These are phyloP conservation scores for Peromyscus eremicus DNA, from an alignment of 2,797 vertebrate genomes.

Conservation along the genomic window DNA sequence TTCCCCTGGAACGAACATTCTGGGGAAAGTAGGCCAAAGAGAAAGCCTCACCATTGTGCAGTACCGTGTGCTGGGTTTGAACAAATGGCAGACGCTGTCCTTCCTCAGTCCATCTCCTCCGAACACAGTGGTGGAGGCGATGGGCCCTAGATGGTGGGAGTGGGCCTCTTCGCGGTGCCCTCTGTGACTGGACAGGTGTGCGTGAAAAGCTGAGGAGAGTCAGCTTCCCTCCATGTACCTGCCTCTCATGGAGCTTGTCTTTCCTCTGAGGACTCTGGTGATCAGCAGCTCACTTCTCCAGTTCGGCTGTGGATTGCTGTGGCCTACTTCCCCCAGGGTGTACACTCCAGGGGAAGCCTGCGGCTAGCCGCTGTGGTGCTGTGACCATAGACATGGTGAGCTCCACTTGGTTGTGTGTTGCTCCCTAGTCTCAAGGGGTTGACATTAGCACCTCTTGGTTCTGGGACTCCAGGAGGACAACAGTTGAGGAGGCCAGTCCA, in stretches of 20 bases:
- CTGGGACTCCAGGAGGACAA: background rate
- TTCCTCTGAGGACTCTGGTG: background rate
- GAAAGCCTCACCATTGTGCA: background rate
- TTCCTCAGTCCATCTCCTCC: background rate
- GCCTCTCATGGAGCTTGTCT: background rate
- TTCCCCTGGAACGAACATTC: background rate
- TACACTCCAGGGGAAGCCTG: background rate
- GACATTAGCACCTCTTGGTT: slow-evolving; percentile 69
- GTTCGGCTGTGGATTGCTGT: background rate
- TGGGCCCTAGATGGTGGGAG: background rate
- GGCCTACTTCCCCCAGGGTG: slow-evolving; percentile 2
- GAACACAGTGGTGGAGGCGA: background rate
- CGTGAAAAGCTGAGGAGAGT: background rate
- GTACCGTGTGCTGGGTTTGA: background rate
- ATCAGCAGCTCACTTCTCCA: background rate
- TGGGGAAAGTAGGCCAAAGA: slow-evolving; percentile 31
- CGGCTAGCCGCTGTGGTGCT: background rate
- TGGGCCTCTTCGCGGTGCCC: background rate
- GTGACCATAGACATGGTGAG: background rate
- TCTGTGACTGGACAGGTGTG: background rate
- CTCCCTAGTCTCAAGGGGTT: background rate
- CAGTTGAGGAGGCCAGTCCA: slow-evolving; percentile 16
- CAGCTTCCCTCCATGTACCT: background rate
- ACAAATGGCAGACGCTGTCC: background rate
- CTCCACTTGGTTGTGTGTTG: background rate